phyloP scores from a whole-genome alignment of 2,113 vertebrate species.

The Pipa parva region DNA sequence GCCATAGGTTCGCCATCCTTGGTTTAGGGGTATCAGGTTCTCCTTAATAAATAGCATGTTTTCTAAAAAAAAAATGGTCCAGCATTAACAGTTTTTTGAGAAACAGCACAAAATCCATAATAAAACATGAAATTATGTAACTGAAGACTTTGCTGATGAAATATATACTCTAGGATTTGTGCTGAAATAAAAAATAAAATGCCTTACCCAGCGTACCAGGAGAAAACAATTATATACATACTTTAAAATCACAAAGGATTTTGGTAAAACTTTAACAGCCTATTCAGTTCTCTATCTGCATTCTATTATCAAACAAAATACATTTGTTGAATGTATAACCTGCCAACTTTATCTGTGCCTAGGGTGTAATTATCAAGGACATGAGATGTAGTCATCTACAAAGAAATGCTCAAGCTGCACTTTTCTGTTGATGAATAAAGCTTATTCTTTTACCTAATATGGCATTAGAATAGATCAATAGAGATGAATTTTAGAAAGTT shows the following conservation, averaged over 20 bases:
- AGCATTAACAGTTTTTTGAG: no score
- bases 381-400: conserved; percentile 8
- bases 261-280: conserved; percentile 2
- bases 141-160: not conserved
- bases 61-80: no score
- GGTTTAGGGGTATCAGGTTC: no score
- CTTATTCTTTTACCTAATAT: not conserved
- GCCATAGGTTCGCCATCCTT: no score
- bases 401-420: conserved; percentile 16
- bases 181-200: not conserved
- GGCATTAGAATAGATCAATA: conserved; percentile 1
- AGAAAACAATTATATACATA: conserved; percentile 1
- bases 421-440: conserved; percentile 11
- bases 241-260: not conserved
- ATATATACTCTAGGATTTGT: not conserved
- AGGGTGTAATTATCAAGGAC: conserved; percentile 20
- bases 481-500: not conserved
- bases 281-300: conserved; percentile 2
- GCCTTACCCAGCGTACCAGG: not conserved
- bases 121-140: no score
- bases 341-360: conserved; percentile 23
- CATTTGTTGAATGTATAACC: conserved; percentile 10
- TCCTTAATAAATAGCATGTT: no score
- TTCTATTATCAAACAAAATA: conserved; percentile 17
- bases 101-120: no score